These are phyloP conservation scores for Heliocidaris tuberculata DNA, from an alignment of 35 echinoderm and acorn worm genomes.

Conservation along the genomic window DNA sequence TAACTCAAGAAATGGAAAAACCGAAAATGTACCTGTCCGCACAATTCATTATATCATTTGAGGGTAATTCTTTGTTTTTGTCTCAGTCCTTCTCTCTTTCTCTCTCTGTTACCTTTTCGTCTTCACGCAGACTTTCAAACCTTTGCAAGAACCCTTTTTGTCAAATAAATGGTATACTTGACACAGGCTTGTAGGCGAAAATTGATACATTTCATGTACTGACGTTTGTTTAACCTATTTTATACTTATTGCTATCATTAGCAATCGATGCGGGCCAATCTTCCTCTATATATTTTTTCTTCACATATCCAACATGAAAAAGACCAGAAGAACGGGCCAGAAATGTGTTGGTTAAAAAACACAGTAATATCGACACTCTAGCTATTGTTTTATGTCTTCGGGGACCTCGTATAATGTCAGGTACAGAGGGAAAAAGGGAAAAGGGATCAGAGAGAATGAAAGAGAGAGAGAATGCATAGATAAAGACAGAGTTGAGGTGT, in stretches of 20 bases:
- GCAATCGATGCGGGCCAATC: too few relatives aligned
- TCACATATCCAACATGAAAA: not conserved
- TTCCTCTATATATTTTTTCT: not conserved
- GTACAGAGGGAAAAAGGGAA: not conserved
- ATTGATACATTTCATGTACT: too few relatives aligned
- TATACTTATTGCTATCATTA: too few relatives aligned
- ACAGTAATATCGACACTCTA: not conserved
- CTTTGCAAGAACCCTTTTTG: too few relatives aligned
- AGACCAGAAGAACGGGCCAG: not conserved
- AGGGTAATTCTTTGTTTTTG: not conserved
- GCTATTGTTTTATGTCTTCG: not conserved
- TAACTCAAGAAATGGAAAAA: not conserved
- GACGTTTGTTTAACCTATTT: too few relatives aligned
- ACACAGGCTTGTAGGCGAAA: too few relatives aligned
- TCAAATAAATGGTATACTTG: too few relatives aligned
- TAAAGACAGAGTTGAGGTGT: not conserved
- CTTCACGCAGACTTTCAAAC: not conserved
- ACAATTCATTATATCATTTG: too few relatives aligned
- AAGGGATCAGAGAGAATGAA: not conserved
- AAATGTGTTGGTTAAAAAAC: not conserved
- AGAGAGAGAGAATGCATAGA: not conserved
- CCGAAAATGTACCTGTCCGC: not conserved
- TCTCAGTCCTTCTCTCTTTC: not conserved
- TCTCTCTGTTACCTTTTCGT: not conserved
- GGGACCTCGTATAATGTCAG: not conserved